Percentiles rank a stretch among this genome's conserved stretches.
phyloP scores from a whole-genome alignment of 2,113 vertebrate genomes.

The Crotalus tigris region DNA sequence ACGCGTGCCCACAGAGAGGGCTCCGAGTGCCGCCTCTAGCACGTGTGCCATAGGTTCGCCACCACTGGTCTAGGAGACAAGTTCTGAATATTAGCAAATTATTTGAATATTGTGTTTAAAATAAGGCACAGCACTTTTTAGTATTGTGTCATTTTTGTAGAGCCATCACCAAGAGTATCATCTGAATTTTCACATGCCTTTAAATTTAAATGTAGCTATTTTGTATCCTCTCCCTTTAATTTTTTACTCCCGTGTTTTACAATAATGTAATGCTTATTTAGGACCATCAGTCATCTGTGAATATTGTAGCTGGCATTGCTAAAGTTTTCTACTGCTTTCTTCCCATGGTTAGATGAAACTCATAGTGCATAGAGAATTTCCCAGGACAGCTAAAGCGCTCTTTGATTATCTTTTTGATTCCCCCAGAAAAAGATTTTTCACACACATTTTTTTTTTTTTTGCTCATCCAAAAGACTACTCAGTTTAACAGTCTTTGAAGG shows the following conservation, averaged over 20 bases:
- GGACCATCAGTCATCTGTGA: conserved; percentile 69
- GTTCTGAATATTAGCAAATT: conserved; percentile 13
- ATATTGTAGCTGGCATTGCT: conserved; percentile 59
- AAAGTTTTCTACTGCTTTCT: conserved; percentile 54
- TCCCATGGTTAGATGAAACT: conserved; percentile 55
- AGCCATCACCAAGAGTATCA: conserved; percentile 46
- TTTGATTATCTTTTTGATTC: conserved; percentile 54
- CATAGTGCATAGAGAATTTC: conserved; percentile 53
- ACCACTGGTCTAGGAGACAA: not conserved
- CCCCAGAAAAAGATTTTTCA: conserved; percentile 10
- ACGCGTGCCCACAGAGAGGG: no score
- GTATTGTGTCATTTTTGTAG: conserved; percentile 51
- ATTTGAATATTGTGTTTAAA: not conserved
- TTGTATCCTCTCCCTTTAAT: conserved; percentile 56
- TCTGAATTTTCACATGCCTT: conserved; percentile 63
- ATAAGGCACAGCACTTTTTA: conserved; percentile 52
- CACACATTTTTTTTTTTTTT: conserved; percentile 7
- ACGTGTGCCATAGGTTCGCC: no score
- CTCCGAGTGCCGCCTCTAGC: no score
- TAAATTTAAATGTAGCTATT: conserved; percentile 59
- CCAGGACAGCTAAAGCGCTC: conserved; percentile 44
- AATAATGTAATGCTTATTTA: conserved; percentile 77
- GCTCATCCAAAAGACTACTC: conserved; percentile 14
- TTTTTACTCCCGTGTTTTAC: conserved; percentile 40
- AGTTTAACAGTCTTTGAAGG: not conserved